Percentiles rank a stretch among this genome's conserved stretches.
Evolutionary conservation across 2,888 invertebrate species (phyloP).

Genomic region (Xanthorhoe designata): DNA sequence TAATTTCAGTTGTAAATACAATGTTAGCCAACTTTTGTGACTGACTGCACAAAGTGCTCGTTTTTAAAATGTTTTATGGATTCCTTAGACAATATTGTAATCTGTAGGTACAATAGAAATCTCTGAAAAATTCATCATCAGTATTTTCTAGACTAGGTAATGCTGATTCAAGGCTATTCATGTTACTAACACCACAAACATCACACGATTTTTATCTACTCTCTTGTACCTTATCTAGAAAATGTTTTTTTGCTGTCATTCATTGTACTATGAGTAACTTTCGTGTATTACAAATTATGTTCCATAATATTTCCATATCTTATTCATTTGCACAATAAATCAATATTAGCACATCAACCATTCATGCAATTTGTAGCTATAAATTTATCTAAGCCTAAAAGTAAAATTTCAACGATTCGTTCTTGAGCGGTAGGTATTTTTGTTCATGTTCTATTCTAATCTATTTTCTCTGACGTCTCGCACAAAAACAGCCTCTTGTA

Average conservation of each 20-base stretch:
- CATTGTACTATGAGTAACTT: conserved; percentile 10
- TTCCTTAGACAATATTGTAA: too few relatives aligned
- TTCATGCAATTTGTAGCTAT: neutral
- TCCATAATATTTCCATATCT: neutral
- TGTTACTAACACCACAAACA: neutral
- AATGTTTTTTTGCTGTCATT: neutral
- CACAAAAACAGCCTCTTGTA: conserved; percentile 21
- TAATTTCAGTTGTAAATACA: too few relatives aligned
- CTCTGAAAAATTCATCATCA: neutral
- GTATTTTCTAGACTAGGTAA: neutral
- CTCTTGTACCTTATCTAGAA: neutral
- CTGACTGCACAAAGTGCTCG: too few relatives aligned
- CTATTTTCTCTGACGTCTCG: neutral
- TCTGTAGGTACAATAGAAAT: neutral
- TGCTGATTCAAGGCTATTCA: neutral
- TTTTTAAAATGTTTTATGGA: too few relatives aligned
- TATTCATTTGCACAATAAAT: neutral
- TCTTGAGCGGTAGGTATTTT: neutral
- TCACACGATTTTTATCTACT: neutral
- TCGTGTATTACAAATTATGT: conserved; percentile 24
- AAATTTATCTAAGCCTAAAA: neutral
- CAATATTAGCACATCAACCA: neutral
- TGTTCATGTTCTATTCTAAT: neutral
- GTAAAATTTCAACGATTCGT: neutral
- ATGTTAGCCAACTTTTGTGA: too few relatives aligned